Evolutionary conservation across 2,113 vertebrate genomes (phyloP), one percentile per base, ranked within the genome.

Genomic region (Oophaga pumilio): DNA sequence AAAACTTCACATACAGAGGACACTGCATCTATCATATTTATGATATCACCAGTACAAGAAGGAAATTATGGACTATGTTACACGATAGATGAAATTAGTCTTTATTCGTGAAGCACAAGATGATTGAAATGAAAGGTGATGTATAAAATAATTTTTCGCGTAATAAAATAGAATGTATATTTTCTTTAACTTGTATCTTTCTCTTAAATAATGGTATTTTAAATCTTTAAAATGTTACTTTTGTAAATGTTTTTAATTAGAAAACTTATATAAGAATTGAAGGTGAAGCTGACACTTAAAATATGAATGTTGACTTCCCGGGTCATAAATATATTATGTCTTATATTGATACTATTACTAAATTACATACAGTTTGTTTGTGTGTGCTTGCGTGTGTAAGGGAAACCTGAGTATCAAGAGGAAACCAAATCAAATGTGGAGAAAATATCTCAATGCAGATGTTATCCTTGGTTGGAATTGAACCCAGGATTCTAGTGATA

Each of bases 1-100:
- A 94, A 90, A 88, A 17, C 80, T 93, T 93, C 20, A 0, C 82
- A 93, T 69, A 90, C 86, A 82, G 87, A 89, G 88, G 85, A 64
- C 87, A 76, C 68, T 28, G 64, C 85, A 76, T 87, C 89, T 91
- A 86, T 88, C 87, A 91, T 82, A 85, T 85, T 85, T 85, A 76
- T 85, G 57, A 62, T 85, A 85, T 85, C 71, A 24, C 71, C 57
- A 76, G 74, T 24, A 64, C 56, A 76, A 60, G 71, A 64, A 76
- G 71, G 57, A 85, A 85, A 85, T 85, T 76, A 76, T 62, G 57
- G 28, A 57, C 53, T 76, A 60, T 76, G 84, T 85, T 53, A 85
- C 71, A 85, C 71, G 84, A 49, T 62, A 85, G 56, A 85, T 85
- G 33, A 76, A 76, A 85, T 76, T 76, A 76, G 84, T 64, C 17